Base-by-base conservation (phyloP, 92 coral and sea anemone genomes). In the Umimayanthus chanpuru region DNA sequence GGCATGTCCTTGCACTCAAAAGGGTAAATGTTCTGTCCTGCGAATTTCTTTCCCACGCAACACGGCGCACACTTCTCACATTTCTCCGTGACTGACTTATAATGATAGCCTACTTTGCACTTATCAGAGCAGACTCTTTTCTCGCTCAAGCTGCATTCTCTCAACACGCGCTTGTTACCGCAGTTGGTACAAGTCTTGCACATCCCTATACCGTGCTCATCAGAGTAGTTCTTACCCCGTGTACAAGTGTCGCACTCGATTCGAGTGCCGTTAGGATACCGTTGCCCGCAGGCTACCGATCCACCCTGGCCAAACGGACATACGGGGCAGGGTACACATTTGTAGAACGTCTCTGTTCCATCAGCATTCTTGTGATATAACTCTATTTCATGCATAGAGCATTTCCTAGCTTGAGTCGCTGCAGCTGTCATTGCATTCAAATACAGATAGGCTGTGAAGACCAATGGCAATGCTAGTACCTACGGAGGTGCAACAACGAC, bases 251-350 rank as follows among this genome's bases (percentile, higher is more conserved):
- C 3, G n/a, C 79, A 75, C 49, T 20, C 79, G n/a, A 75, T 21
- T 36, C 26, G 11, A 32, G 79, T 75, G 5, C 53, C 79, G 14
- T 75, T 38, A 20, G 50, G 79, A 21, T 36, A 40, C 23, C 50
- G 21, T 4, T 23, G 2, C 9, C 79, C 79, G 30, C 79, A 75
- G 0, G 47, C 26, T 1, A 43, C 47, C 21, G 79, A 36, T 0
- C 23, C 47, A 28, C 79, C 79, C 30, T 75, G 49, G 30, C 79
- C 79, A 21, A 38, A 21, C 21, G 79, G 79, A 43, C 79, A 75
- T 4, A 10, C 8, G 9, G 79, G 79, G 5, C 79, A 75, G 26
- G 68, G 68, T 61, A 4, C 2, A 61, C 68, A 61, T 21, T 23
- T 6, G 68, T 61, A 61, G 58, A 53, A 53, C 21, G 5, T 61